These are phyloP conservation scores for Tupiocoris notatus DNA, from an alignment of 2,888 invertebrate genomes.

Conservation along the genomic window DNA sequence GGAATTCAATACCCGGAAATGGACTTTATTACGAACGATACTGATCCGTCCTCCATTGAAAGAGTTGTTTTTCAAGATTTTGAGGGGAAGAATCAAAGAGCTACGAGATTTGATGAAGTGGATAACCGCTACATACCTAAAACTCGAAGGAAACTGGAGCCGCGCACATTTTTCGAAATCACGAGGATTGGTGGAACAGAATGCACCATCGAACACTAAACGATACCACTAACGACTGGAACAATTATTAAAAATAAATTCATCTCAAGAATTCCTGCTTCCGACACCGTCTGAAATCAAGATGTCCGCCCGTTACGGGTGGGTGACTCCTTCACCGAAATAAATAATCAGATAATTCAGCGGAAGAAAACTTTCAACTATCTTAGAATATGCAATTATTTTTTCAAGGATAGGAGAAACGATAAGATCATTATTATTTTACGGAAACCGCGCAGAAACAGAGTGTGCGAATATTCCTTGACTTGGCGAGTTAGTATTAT, in stretches of 20 bases:
- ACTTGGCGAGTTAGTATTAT: no score
- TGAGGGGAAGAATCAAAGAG: background rate
- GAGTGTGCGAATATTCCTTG: no score
- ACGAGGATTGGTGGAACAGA: no score
- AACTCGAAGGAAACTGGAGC: background rate
- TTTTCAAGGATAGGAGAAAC: no score
- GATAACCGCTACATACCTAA: background rate
- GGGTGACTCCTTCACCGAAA: background rate
- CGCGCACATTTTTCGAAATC: no score
- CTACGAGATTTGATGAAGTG: background rate
- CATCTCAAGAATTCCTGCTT: background rate
- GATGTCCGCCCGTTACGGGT: background rate
- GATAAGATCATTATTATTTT: no score
- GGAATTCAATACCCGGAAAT: no score
- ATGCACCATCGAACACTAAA: no score
- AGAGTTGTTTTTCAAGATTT: constrained; percentile 1
- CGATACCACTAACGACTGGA: background rate
- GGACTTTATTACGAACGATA: background rate
- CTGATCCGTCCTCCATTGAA: constrained; percentile 24
- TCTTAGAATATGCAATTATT: no score
- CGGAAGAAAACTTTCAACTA: no score
- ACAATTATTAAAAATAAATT: background rate
- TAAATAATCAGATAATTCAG: no score
- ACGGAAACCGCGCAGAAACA: no score
- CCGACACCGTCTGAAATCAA: background rate